Evolutionary conservation across 2,888 invertebrate species (phyloP), one percentile per base, ranked within the genome.

Genomic region (Philereme vetulata): DNA sequence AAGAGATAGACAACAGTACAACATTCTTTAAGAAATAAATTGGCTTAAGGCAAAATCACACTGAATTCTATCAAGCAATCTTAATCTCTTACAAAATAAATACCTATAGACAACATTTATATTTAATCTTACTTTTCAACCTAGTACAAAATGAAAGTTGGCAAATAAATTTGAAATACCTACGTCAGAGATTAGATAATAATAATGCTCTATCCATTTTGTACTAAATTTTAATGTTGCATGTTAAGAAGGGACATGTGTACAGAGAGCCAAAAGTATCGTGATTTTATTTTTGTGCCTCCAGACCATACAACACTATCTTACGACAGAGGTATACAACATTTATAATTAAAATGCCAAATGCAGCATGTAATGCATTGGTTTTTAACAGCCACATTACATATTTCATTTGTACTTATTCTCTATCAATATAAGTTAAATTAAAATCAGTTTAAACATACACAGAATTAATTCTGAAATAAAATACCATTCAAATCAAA

Each of bases 1-100:
- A 60, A 69, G 51, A 57, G 10, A 56, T 48, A 60, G 72, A 72
- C 68, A 65, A 71, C 62, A 66, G 62, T 64, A 67, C 51, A 70
- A 71, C 71, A 72, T 72, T 68, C 59, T 49, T 71, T 72, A 71
- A 66, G 70, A 66, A 53, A 65, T 65, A 68, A 65, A 63, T 68
- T 64, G 56, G 57, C 56, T 52, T 68, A 64, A 47, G 61, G 61
- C 56, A 63, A 61, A 64, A 61, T 56, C 58, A 64, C 62, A 59
- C 63, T 47, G 50, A 58, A 50, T 47, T 49, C 38, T 51, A 54
- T 51, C n/a, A 55, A 66, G 66, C 58, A 63, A n/a, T 67, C 9
- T 46, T 53, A 58, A 60, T 46, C 36, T 44, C 50, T 45, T 35
- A 49, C 35, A 49, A 57, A 62, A 46, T 48, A 61, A 48, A 51